A percentile compares a stretch with the other conserved stretches of the same genome.
Evolutionary conservation across 2,797 vertebrate genomes (phyloP).

Genomic region (Oreortyx pictus): DNA sequence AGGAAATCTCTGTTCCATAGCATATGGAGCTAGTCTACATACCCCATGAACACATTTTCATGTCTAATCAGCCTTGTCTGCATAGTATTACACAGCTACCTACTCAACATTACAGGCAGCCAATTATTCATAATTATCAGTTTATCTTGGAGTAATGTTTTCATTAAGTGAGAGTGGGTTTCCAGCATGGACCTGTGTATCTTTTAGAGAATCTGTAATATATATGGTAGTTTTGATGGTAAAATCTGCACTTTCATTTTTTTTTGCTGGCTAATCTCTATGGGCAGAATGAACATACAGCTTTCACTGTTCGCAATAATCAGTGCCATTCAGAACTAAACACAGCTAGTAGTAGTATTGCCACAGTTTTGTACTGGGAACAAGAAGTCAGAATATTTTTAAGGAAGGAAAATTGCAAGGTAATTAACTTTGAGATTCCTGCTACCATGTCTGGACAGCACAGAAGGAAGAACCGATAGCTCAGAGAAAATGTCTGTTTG

Average conservation of each 20-base stretch:
- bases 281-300: neutral
- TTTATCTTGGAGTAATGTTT: neutral
- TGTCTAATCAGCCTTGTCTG: neutral
- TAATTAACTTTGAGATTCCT: neutral
- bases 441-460: neutral
- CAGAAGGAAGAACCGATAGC: conserved; percentile 9
- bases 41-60: neutral
- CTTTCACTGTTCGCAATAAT: neutral
- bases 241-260: neutral
- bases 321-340: neutral
- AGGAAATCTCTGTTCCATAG: neutral
- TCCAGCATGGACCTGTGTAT: neutral
- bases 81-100: neutral
- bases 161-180: neutral
- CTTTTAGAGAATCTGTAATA: neutral
- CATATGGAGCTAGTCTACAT: neutral
- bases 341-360: neutral
- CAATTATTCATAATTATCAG: neutral
- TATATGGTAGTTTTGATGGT: neutral
- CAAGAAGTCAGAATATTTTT: neutral
- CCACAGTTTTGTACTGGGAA: neutral
- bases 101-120: neutral
- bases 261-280: neutral
- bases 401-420: neutral
- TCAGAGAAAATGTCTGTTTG: neutral